These are phyloP conservation scores for Aegithalos caudatus DNA, from an alignment of 2,113 vertebrate species.

Conservation along the genomic window DNA sequence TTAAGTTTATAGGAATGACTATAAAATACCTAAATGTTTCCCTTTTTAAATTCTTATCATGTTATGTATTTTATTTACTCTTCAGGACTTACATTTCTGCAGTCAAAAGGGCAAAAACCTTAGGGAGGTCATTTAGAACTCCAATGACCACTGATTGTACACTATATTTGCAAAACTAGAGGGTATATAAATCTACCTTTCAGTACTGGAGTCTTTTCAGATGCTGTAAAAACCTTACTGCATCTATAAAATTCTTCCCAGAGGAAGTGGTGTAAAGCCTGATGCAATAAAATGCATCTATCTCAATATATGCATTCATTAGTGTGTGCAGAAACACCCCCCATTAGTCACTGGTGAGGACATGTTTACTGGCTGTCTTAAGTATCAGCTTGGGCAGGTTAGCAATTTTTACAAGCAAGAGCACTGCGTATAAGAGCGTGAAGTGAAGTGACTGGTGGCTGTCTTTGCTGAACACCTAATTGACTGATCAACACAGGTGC, in stretches of 20 bases:
- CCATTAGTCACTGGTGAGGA: not conserved
- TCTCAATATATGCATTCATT: not conserved
- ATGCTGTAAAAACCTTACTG: constrained; percentile 7
- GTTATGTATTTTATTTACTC: not conserved
- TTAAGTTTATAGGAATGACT: not conserved
- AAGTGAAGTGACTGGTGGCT: not conserved
- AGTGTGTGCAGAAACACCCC: not conserved
- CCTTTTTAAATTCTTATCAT: not conserved
- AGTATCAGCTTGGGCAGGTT: not conserved
- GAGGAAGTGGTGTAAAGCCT: not conserved
- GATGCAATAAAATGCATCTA: not conserved
- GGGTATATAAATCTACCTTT: not conserved
- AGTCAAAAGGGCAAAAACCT: not conserved
- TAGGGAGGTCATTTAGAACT: not conserved
- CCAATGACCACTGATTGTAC: not conserved
- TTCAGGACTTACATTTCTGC: not conserved
- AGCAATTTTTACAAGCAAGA: not conserved
- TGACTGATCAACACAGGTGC: not conserved
- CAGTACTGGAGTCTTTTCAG: not conserved
- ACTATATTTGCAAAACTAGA: not conserved
- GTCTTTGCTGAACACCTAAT: not conserved
- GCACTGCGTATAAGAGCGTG: fast-evolving
- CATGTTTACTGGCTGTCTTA: not conserved
- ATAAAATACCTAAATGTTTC: not conserved
- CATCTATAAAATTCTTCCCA: not conserved